Evolutionary conservation across 2,113 vertebrate genomes (phyloP).

Genomic region (Taxidea taxus): DNA sequence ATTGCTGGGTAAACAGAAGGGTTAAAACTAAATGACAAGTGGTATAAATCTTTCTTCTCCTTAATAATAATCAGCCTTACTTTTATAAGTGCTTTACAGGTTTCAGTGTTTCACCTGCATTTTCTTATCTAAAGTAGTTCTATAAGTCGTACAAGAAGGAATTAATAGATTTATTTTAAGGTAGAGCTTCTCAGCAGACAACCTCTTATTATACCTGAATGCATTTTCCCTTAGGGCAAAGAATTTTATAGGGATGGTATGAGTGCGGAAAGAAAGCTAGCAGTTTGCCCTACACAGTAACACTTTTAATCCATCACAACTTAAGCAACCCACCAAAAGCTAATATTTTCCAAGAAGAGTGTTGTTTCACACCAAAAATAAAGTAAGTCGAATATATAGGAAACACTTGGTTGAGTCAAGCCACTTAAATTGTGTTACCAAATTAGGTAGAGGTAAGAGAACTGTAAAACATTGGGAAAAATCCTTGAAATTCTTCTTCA

Average conservation of each 20-base stretch:
- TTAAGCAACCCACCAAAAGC: background rate
- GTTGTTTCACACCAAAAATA: background rate
- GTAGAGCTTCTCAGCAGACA: background rate
- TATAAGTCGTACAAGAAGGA: background rate
- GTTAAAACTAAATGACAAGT: background rate
- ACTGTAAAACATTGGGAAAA: background rate
- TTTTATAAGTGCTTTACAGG: background rate
- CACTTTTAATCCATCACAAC: background rate
- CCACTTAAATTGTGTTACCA: background rate
- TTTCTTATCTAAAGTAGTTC: slow-evolving; percentile 8
- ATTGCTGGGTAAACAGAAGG: background rate
- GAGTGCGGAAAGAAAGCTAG: background rate
- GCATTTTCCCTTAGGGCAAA: background rate
- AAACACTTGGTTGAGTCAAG: background rate
- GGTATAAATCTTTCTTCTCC: background rate
- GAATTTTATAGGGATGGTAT: background rate
- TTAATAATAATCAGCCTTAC: background rate
- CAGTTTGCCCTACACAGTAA: background rate
- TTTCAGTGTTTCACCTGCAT: background rate
- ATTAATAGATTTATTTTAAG: slow-evolving; percentile 39
- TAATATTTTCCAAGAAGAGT: background rate
- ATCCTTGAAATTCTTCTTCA: background rate
- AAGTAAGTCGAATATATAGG: background rate
- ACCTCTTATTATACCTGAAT: background rate
- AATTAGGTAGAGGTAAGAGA: background rate